Percentiles rank a stretch among this genome's conserved stretches.
Evolutionary conservation across 2,888 invertebrate genomes (phyloP).

Genomic region (Notocelia uddmanniana): DNA sequence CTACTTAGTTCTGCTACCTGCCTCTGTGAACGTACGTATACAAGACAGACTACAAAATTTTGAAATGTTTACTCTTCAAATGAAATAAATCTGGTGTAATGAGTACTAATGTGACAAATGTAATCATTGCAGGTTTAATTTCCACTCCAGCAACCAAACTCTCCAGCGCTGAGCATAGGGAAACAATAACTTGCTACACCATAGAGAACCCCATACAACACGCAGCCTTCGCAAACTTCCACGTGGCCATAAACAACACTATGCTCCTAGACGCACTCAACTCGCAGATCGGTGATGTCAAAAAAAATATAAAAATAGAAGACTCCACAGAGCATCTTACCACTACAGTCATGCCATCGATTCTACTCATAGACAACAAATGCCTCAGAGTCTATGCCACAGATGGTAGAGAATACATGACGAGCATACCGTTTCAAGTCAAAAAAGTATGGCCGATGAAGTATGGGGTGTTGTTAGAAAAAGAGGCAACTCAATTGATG

Average conservation of each 20-base stretch:
- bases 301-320: constrained; percentile 80
- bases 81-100: too few relatives aligned
- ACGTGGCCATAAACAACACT: constrained; percentile 81
- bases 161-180: constrained; percentile 81
- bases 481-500: constrained; percentile 78
- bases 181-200: constrained; percentile 90
- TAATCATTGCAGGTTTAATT: constrained; percentile 75
- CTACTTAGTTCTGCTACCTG: too few relatives aligned
- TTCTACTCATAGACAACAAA: constrained; percentile 91
- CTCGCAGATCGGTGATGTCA: constrained; percentile 79
- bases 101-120: too few relatives aligned
- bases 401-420: constrained; percentile 93
- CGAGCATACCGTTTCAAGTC: constrained; percentile 92
- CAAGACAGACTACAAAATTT: too few relatives aligned
- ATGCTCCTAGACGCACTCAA: constrained; percentile 83
- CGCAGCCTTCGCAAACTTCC: constrained; percentile 90
- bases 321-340: constrained; percentile 80
- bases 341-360: constrained; percentile 87
- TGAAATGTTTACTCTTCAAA: too few relatives aligned
- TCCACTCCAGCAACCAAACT: constrained; percentile 81
- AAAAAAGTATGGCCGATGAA: constrained; percentile 93
- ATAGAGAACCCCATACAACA: constrained; percentile 93
- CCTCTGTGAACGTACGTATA: too few relatives aligned
- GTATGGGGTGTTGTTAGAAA: constrained; percentile 94
- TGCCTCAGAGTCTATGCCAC: constrained; percentile 91